Base-by-base conservation (phyloP, 1,140 invertebrate species). In the Anoplolepis gracilipes region DNA sequence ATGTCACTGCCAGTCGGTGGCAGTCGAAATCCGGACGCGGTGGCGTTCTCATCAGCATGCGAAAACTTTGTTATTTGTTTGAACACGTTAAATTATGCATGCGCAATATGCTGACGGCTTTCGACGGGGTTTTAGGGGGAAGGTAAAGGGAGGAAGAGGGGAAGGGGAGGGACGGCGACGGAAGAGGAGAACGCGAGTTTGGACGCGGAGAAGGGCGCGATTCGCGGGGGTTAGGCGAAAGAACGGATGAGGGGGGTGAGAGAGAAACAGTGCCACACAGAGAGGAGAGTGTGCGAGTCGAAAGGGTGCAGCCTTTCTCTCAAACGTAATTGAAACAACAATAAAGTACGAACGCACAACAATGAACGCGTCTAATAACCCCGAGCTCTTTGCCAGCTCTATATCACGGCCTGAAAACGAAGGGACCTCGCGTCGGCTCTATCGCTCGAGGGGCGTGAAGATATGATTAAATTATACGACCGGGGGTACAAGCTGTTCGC, bases 51-150 rank as follows among this genome's bases (percentile, higher is more conserved):
- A 93, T 94, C 93, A 92, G 91, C 91, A 94, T 94, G 93, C 93
- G 92, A 93, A 95, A 94, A 94, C 93, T 94, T 94, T 94, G 92
- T 94, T 94, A 95, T 94, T 94, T 94, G 93, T 94, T 94, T 92
- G 92, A 93, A 93, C 92, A 92, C 89, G 92, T 93, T 95, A 93
- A 95, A 95, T 95, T 95, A 95, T 95, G 94, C 93, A 94, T 94
- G 94, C 93, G 92, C 94, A 95, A 95, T 94, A 94, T 94, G 94
- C 92, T 82, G 91, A 87, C 92, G 88, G 85, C 61, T 91, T 87
- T 89, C 79, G 84, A 87, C 69, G 85, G 78, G 67, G 82, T 73
- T 33, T 64, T n/a, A 78, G 36, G 64, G 85, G 67, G 59, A 36
- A 28, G 11, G 33, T 25, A 75, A 30, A 61, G 85, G 62, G 59